Evolutionary conservation across 1,140 invertebrate genomes (phyloP).

Genomic region (Neodiprion virginianus): DNA sequence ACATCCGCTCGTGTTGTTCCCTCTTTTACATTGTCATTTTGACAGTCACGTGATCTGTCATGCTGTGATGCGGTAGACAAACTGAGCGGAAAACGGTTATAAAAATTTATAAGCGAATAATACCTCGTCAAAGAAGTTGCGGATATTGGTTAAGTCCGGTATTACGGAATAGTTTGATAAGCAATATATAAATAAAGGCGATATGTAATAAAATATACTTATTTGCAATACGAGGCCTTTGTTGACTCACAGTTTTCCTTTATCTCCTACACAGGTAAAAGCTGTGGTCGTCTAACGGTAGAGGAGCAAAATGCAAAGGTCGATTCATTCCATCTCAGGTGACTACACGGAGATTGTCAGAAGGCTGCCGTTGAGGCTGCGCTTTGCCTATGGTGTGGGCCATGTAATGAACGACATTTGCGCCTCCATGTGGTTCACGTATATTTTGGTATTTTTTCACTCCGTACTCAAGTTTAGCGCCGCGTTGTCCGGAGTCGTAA

Average conservation of each 20-base stretch:
- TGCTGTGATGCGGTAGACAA: too few species aligned
- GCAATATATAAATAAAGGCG: neutral
- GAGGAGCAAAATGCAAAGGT: conserved; percentile 31
- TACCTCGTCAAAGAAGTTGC: too few species aligned
- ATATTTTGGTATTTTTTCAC: conserved; percentile 92
- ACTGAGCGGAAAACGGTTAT: too few species aligned
- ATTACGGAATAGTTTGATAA: neutral
- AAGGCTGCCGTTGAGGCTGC: conserved; percentile 36
- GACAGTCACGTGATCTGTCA: too few species aligned
- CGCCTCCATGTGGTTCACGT: conserved; percentile 97
- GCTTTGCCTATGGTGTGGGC: conserved; percentile 53
- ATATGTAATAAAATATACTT: neutral
- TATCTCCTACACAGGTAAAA: too few species aligned
- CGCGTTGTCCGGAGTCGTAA: conserved; percentile 76
- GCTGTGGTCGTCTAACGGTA: too few species aligned
- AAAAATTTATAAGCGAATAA: too few species aligned
- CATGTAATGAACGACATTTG: conserved; percentile 95
- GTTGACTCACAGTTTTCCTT: too few species aligned
- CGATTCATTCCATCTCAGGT: conserved; percentile 30
- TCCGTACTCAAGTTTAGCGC: conserved; percentile 81
- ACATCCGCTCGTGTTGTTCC: too few species aligned
- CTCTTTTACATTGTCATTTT: too few species aligned
- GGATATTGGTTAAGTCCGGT: neutral
- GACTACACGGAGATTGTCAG: conserved; percentile 46
- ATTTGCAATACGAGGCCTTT: too few species aligned